Base-by-base conservation (phyloP, 2,888 invertebrate species). In the Philaethria dido region DNA sequence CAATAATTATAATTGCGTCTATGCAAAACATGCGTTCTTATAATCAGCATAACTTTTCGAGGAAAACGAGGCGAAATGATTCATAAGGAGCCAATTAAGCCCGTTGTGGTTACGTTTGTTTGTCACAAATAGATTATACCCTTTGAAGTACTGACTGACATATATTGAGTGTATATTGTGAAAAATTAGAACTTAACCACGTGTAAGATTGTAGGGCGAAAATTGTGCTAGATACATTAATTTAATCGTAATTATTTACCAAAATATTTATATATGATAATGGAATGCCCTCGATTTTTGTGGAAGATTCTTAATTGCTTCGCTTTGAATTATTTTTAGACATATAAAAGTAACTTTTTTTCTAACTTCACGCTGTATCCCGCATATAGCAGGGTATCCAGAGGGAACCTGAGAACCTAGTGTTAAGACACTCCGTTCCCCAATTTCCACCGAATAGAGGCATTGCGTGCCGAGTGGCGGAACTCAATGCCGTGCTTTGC, bases 71-170 rank as follows among this genome's bases (percentile, higher is more conserved):
- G 62, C 61, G 62, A 22, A 62, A 62, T 66, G 29, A 62, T 66
- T 67, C 59, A 63, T 66, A 64, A 50, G 63, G 62, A 33, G 64
- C 68, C 60, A 73, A 74, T 73, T 70, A 69, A 64, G 70, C 50
- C 52, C 42, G 59, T 68, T 74, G 72, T 71, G 73, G 73, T 74
- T 73, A 55, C 59, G 64, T 69, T 69, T 71, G 69, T 72, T 68
- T 61, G 70, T 67, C 67, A 70, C 69, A 68, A 39, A 63, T 72
- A 70, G 72, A 72, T 73, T 71, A 73, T 47, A 52, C 70, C 69
- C 70, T 63, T 66, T 66, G 50, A n/a, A 45, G 50, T 57, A 8
- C 29, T 3, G 3, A 29, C 29, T 4, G 25, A 65, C 13, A n/a
- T 14, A 13, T 44, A 29, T 29, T 29, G 25, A 16, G 25, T 42